Evolutionary conservation across 2,888 invertebrate species (phyloP).

Genomic region (Tinea semifulvella): DNA sequence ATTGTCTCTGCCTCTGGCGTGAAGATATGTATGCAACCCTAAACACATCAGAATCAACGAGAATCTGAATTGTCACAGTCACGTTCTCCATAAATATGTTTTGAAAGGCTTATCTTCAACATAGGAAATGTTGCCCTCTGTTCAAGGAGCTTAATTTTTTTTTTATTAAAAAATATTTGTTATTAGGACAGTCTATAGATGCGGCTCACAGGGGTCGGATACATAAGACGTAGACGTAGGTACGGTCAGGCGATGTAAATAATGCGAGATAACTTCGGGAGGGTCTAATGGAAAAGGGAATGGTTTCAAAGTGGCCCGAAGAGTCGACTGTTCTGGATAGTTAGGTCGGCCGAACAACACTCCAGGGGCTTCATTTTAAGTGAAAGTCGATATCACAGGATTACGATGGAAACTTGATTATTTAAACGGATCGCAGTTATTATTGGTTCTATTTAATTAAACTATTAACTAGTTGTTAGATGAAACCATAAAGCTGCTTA

Average conservation of each 20-base stretch:
- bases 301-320: constrained; percentile 52
- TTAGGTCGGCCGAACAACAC: constrained; percentile 34
- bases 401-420: constrained; percentile 52
- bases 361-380: constrained; percentile 37
- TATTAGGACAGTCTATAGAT: no score
- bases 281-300: constrained; percentile 65
- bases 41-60: no score
- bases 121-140: no score
- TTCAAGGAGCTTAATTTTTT: no score
- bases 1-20: no score
- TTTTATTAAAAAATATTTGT: no score
- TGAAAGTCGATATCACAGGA: constrained; percentile 56
- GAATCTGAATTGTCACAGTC: no score
- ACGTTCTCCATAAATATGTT: no score
- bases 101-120: no score
- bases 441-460: neutral
- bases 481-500: no score
- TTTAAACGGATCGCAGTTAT: constrained; percentile 28
- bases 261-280: constrained; percentile 62
- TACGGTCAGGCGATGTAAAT: constrained; percentile 66
- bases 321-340: constrained; percentile 46
- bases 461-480: neutral
- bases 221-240: constrained; percentile 57
- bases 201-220: constrained; percentile 49
- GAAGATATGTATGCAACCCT: no score